Percentiles rank a stretch among this genome's conserved stretches.
These are phyloP conservation scores for Cardiocondyla obscurior DNA, from an alignment of 1,140 invertebrate species.

Conservation along the genomic window DNA sequence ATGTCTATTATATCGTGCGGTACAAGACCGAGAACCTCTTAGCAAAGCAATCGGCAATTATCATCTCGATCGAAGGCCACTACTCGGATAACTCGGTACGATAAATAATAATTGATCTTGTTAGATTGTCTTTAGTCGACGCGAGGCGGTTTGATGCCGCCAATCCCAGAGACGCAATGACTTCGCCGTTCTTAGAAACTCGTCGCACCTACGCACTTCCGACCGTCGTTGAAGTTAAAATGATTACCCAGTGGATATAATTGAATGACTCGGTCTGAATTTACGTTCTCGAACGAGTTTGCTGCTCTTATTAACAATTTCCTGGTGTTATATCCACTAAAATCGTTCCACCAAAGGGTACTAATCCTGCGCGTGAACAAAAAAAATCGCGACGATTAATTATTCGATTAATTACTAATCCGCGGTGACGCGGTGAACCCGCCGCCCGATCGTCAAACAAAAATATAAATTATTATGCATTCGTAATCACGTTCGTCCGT, in stretches of 20 bases:
- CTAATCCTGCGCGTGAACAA: not conserved
- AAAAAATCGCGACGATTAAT: not conserved
- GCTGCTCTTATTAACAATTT: slow-evolving; percentile 29
- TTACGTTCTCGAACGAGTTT: not conserved
- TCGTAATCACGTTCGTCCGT: not conserved
- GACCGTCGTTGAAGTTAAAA: slow-evolving; percentile 59
- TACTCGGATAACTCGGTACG: not conserved
- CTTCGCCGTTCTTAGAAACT: slow-evolving; percentile 62
- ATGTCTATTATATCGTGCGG: too few species aligned
- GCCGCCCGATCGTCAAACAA: too few species aligned
- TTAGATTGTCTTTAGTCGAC: slow-evolving; percentile 7
- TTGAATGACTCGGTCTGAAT: slow-evolving; percentile 54
- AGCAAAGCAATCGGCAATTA: not conserved
- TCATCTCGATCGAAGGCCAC: not conserved
- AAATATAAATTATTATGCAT: not conserved
- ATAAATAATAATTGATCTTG: not conserved
- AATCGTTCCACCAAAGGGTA: not conserved
- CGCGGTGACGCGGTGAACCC: not conserved
- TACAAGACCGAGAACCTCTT: not conserved
- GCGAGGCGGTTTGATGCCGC: slow-evolving; percentile 37
- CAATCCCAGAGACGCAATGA: slow-evolving; percentile 52
- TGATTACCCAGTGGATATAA: slow-evolving; percentile 46
- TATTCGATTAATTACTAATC: not conserved
- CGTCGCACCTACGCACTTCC: slow-evolving; percentile 68
- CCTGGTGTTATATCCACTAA: slow-evolving; percentile 11